phyloP scores from a whole-genome alignment of 2,113 vertebrate genomes.

The Rallus limicola region DNA sequence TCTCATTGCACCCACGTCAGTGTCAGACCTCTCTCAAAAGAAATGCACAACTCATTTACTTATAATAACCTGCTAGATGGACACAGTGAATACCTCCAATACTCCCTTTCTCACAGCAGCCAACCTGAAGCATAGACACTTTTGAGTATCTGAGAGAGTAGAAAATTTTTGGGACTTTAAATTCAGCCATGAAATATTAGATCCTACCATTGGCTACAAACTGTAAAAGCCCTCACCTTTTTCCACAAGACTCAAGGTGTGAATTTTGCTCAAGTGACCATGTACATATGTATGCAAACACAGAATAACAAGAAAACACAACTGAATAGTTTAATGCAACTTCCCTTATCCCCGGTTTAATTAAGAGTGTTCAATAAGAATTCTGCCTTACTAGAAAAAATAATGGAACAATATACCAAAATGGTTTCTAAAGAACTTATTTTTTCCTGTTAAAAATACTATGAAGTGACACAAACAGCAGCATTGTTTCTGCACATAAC shows the following conservation, averaged over 20 bases:
- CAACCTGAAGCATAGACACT: background rate
- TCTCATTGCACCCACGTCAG: background rate
- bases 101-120: background rate
- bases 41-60: background rate
- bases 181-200: background rate
- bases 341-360: background rate
- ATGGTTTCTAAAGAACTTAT: background rate
- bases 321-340: background rate
- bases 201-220: background rate
- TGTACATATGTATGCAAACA: background rate
- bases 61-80: background rate
- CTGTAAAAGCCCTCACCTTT: background rate
- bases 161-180: background rate
- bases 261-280: background rate
- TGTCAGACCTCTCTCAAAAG: background rate
- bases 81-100: no score
- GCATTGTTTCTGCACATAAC: background rate
- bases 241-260: background rate
- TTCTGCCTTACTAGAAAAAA: background rate
- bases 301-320: background rate
- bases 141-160: background rate
- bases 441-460: background rate
- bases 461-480: background rate
- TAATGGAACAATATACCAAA: background rate
- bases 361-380: background rate